These are phyloP conservation scores for Philereme vetulata DNA, from an alignment of 2,888 invertebrate species.

Conservation along the genomic window DNA sequence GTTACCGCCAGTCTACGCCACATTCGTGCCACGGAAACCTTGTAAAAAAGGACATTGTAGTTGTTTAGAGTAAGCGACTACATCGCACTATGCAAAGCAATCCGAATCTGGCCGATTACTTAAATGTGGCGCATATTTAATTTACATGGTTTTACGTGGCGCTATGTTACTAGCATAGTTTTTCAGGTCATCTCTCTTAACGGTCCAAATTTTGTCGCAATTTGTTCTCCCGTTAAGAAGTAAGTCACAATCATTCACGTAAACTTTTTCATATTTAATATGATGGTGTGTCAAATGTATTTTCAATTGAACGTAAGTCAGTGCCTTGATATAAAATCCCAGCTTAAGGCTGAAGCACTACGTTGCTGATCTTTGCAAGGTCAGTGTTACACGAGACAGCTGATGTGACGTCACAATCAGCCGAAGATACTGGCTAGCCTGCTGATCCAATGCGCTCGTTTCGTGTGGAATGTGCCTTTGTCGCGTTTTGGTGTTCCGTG, in stretches of 20 bases:
- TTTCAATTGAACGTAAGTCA: constrained; percentile 9
- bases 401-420: constrained; percentile 33
- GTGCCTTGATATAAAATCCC: constrained; percentile 23
- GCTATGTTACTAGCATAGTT: no score
- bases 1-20: neutral
- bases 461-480: constrained; percentile 11
- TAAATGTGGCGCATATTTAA: no score
- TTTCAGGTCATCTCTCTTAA: no score
- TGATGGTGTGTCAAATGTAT: neutral
- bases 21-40: constrained; percentile 10
- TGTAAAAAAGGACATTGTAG: neutral
- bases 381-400: constrained; percentile 35
- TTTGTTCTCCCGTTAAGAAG: no score
- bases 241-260: no score
- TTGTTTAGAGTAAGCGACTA: constrained; percentile 1
- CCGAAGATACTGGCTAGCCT: constrained; percentile 21
- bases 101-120: constrained; percentile 16
- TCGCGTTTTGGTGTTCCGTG: neutral
- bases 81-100: constrained; percentile 21
- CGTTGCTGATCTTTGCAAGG: constrained; percentile 31
- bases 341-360: constrained; percentile 32
- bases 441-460: constrained; percentile 18
- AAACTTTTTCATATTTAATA: no score
- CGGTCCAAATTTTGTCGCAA: no score
- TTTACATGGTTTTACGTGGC: no score